Evolutionary conservation across 2,888 invertebrate genomes (phyloP), one percentile per base, ranked within the genome.

Genomic region (Tromatobia lineatoria): DNA sequence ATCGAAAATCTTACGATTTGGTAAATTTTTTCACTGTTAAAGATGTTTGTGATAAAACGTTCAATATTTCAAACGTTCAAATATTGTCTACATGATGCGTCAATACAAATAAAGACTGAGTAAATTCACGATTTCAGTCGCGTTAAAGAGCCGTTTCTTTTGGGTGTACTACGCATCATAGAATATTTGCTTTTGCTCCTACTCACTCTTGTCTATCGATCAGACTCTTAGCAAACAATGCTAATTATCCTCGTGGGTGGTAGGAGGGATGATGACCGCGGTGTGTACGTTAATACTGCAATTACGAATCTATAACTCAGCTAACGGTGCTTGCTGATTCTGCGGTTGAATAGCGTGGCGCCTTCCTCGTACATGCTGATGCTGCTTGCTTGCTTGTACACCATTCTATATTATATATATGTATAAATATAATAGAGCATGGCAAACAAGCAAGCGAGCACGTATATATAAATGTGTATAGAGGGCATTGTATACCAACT

Each of bases 161-260:
- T 59, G 25, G 6, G 1, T 47, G 3, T 20, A 10, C 29, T 4
- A 29, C 15, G 13, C 29, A n/a, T 59, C 38, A 38, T 4, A 38
- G 8, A 7, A 20, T 10, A 11, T 18, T 18, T 71, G 64, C 34
- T 42, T 23, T 34, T 45, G 25, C 54, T 25, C 15, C 45, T 20
- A n/a, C 25, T 66, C 82, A 82, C 81, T 83, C 80, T 74, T 73
- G 86, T 75, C 81, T 83, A 87, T 88, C 91, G 92, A 92, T 92
- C 90, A 92, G 90, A 88, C 88, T 89, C 90, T 91, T 88, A 87
- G 88, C 90, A 92, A 92, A 92, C 91, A 91, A 90, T 90, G 90
- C 89, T 92, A 92, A 93, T 92, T 92, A 90, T 91, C 88, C 90
- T 87, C 85, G 85, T 85, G 81, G 73, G 74, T 74, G 52, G 69